A percentile compares a stretch with the other conserved stretches of the same genome.
phyloP scores from a whole-genome alignment of 2,797 vertebrate species.

The Notolepis coatsorum region DNA sequence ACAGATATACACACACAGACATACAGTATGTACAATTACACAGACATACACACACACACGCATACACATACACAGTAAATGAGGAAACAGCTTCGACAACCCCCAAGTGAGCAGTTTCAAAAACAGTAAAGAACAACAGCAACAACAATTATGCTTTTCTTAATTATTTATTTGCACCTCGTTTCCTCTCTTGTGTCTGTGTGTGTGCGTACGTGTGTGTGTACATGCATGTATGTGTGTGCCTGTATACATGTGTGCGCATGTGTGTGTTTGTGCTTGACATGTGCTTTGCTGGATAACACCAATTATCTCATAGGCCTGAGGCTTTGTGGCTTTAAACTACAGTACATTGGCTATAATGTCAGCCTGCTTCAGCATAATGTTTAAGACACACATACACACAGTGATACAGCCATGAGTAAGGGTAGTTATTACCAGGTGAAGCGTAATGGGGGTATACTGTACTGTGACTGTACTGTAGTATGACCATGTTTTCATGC shows the following conservation, averaged over 20 bases:
- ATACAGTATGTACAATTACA: constrained; percentile 17
- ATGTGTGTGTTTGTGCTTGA: constrained; percentile 4
- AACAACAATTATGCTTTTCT: constrained; percentile 51
- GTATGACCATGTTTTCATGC: too few relatives aligned
- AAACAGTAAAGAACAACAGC: constrained; percentile 67
- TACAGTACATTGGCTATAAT: constrained; percentile 48
- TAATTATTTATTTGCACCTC: constrained; percentile 58
- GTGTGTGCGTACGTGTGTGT: constrained; percentile 8
- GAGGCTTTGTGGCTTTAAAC: constrained; percentile 55
- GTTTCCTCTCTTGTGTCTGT: constrained; percentile 24
- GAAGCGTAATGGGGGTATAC: constrained; percentile 65
- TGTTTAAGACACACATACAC: constrained; percentile 4
- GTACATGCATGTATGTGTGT: constrained; percentile 6
- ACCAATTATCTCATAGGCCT: constrained; percentile 56
- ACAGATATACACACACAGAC: constrained; percentile 23
- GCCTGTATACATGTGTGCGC: background rate
- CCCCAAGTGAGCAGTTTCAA: constrained; percentile 66
- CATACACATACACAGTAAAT: constrained; percentile 24
- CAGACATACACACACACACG: constrained; percentile 2
- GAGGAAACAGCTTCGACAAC: constrained; percentile 64
- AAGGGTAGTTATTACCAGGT: constrained; percentile 64
- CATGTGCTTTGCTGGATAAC: constrained; percentile 32
- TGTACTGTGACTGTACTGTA: constrained; percentile 62
- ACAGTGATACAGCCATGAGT: constrained; percentile 39
- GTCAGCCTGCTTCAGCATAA: constrained; percentile 23